phyloP scores from a whole-genome alignment of 2,797 vertebrate species.

The Passerculus sandwichensis region DNA sequence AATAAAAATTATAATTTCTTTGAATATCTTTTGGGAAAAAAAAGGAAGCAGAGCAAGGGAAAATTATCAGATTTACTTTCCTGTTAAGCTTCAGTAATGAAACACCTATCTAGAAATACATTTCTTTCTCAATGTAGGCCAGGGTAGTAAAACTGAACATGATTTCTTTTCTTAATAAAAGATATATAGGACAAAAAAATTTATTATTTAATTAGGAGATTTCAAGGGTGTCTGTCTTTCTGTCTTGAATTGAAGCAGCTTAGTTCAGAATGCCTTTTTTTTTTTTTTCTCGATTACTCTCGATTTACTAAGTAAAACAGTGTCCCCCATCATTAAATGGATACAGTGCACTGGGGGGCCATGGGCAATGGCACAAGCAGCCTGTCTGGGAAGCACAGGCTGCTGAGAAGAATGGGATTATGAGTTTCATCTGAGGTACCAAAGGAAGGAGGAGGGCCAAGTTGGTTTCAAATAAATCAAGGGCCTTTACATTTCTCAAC shows the following conservation, averaged over 20 bases:
- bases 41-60: neutral
- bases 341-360: too few species aligned
- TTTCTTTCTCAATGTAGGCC: neutral
- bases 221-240: neutral
- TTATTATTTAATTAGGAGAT: neutral
- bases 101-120: neutral
- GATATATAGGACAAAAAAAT: neutral
- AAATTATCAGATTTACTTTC: neutral
- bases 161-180: neutral
- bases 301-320: neutral
- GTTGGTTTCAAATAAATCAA: neutral
- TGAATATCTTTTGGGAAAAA: neutral
- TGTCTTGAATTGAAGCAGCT: neutral
- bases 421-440: rapidly evolving
- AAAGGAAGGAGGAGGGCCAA: neutral
- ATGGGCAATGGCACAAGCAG: neutral
- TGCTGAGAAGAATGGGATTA: neutral
- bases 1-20: neutral
- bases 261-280: neutral
- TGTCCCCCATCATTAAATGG: neutral
- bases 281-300: neutral
- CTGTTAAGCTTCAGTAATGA: neutral
- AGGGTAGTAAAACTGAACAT: neutral
- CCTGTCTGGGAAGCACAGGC: neutral
- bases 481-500: neutral